Conservation (phyloP, 2,797 vertebrate species). For the Stomatorhinus walkeri region DNA sequence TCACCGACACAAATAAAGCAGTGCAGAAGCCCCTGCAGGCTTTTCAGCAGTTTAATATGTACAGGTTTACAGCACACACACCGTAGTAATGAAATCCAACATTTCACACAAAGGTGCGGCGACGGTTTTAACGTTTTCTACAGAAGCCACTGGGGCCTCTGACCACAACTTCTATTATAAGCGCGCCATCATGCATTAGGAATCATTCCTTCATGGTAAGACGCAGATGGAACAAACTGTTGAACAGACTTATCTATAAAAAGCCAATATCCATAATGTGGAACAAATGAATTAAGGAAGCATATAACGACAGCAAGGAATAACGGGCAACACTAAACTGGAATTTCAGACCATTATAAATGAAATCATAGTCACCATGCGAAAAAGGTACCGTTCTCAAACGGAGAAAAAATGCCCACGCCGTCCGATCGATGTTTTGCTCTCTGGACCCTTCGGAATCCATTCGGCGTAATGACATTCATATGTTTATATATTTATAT, state of each 20-base stretch:
- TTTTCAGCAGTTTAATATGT: slow-evolving; percentile 20
- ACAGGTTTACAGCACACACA: slow-evolving; percentile 29
- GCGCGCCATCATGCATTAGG: slow-evolving; percentile 28
- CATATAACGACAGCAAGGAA: background rate
- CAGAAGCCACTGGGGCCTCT: slow-evolving; percentile 4
- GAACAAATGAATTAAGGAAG: background rate
- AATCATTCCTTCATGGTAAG: background rate
- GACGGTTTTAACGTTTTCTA: slow-evolving; percentile 19
- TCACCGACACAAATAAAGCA: background rate
- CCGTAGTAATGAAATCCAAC: slow-evolving; percentile 19
- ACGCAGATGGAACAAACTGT: slow-evolving; percentile 3
- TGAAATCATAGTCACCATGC: background rate
- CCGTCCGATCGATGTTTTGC: background rate
- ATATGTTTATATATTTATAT: slow-evolving; percentile 2
- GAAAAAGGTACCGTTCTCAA: background rate
- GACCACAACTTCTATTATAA: slow-evolving; percentile 14
- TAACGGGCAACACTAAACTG: background rate
- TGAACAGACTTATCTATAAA: slow-evolving; percentile 4
- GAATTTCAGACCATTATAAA: slow-evolving; percentile 3
- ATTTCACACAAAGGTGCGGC: slow-evolving; percentile 22
- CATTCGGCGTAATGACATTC: background rate
- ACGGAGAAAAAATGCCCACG: background rate
- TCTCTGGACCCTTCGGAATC: background rate
- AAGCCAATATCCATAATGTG: slow-evolving; percentile 13
- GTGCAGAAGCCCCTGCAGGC: background rate